Conservation (phyloP, 2,113 vertebrate species). For the Marmota flaviventris region DNA sequence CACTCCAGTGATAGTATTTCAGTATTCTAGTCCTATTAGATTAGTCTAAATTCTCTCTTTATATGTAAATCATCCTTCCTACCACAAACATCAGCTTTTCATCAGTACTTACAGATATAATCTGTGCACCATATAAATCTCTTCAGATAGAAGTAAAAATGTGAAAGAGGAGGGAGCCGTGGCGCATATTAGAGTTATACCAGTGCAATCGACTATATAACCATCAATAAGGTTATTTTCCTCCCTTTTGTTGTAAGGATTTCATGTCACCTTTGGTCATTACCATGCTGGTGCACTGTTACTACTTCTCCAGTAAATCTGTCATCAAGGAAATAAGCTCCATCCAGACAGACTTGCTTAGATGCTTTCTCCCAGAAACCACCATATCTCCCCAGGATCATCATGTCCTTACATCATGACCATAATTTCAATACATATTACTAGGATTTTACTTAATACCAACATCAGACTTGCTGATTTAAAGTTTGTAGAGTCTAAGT, state of each 20-base stretch:
- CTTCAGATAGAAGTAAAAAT: neutral
- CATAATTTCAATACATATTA: neutral
- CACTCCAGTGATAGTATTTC: neutral
- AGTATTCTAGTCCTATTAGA: neutral
- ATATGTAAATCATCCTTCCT: neutral
- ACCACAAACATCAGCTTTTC: neutral
- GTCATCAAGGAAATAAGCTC: conserved; percentile 48
- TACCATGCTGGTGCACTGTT: neutral
- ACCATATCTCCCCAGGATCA: neutral
- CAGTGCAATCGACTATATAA: neutral
- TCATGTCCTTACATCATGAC: neutral
- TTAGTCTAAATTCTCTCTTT: neutral
- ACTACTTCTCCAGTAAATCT: neutral
- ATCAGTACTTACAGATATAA: neutral
- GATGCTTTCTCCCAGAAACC: conserved; percentile 29
- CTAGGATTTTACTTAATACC: conserved; percentile 1
- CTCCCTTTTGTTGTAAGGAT: neutral
- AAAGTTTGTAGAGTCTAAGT: neutral
- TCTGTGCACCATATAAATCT: neutral
- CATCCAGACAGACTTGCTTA: conserved; percentile 39
- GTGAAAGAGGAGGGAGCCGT: neutral
- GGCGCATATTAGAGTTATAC: neutral
- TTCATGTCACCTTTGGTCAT: neutral
- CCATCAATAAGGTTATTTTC: neutral
- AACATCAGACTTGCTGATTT: neutral